Conservation (phyloP, 1,140 invertebrate genomes). For the Drosophila obscura region DNA sequence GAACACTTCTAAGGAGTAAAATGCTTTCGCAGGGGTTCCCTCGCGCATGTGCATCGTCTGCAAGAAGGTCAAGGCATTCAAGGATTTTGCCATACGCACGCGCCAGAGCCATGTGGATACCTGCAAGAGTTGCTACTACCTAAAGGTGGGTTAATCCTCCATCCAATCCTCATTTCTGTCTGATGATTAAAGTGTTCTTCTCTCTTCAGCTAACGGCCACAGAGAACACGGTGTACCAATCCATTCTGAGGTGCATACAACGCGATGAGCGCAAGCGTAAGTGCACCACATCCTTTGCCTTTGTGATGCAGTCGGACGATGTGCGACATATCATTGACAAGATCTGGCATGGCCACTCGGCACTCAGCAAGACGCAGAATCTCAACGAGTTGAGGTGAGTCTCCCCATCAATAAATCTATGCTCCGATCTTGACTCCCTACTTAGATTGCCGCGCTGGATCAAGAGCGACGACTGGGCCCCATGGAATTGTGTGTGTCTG, state of each 20-base stretch:
- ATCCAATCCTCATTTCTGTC: background rate
- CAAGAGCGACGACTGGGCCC: slow-evolving; percentile 86
- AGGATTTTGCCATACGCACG: slow-evolving; percentile 72
- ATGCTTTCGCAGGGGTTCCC: slow-evolving; percentile 29
- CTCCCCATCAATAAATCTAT: background rate
- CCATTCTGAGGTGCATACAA: slow-evolving; percentile 85
- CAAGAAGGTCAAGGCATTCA: slow-evolving; percentile 70
- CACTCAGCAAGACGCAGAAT: slow-evolving; percentile 85
- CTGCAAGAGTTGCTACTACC: slow-evolving; percentile 78
- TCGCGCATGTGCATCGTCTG: slow-evolving; percentile 81
- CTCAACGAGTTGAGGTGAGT: slow-evolving; percentile 84
- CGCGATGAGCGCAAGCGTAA: slow-evolving; percentile 85
- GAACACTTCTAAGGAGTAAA: background rate
- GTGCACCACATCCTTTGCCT: slow-evolving; percentile 84
- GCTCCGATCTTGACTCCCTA: background rate
- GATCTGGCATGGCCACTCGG: slow-evolving; percentile 87
- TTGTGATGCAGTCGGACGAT: slow-evolving; percentile 85
- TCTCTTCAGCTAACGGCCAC: slow-evolving; percentile 57
- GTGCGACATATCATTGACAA: slow-evolving; percentile 86
- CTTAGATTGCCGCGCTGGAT: slow-evolving; percentile 85
- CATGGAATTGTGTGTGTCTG: slow-evolving; percentile 88
- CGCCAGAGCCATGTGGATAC: slow-evolving; percentile 77
- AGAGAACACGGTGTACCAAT: slow-evolving; percentile 83
- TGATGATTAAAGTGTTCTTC: too few species aligned
- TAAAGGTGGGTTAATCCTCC: slow-evolving; percentile 56